These are phyloP conservation scores for Amblyjoppa proteus DNA, from an alignment of 2,888 invertebrate species.

Conservation along the genomic window DNA sequence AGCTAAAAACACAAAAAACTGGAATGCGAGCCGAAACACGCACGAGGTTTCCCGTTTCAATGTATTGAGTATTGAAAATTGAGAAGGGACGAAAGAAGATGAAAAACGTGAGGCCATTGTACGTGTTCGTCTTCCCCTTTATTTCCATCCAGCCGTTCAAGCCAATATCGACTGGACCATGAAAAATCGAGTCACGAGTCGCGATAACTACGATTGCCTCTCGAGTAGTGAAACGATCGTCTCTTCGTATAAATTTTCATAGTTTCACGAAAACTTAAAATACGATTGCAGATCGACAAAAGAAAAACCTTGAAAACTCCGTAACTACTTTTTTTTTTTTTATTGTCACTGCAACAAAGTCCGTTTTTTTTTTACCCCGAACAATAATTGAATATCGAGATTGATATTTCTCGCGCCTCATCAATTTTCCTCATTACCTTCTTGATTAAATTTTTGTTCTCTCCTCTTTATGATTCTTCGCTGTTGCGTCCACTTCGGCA, in stretches of 20 bases:
- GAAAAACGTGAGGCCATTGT: constrained; percentile 42
- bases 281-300: neutral
- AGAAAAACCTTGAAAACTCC: no score
- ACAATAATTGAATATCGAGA: neutral
- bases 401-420: neutral
- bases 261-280: neutral
- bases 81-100: neutral
- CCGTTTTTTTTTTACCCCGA: no score
- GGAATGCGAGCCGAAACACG: neutral
- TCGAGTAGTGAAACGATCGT: neutral
- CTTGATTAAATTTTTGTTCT: neutral
- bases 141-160: neutral
- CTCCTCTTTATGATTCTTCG: constrained; percentile 35
- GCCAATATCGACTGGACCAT: constrained; percentile 4
- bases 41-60: neutral
- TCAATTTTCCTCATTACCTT: neutral
- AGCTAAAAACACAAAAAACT: constrained; percentile 23
- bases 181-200: constrained; percentile 15
- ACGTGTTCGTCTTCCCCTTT: constrained; percentile 2
- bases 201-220: constrained; percentile 8
- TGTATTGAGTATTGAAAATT: neutral
- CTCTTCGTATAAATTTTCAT: neutral
- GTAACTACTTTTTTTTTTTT: neutral
- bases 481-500: neutral
- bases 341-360: neutral